Evolutionary conservation across 2,113 vertebrate genomes (phyloP).

Genomic region (Elachura formosa): DNA sequence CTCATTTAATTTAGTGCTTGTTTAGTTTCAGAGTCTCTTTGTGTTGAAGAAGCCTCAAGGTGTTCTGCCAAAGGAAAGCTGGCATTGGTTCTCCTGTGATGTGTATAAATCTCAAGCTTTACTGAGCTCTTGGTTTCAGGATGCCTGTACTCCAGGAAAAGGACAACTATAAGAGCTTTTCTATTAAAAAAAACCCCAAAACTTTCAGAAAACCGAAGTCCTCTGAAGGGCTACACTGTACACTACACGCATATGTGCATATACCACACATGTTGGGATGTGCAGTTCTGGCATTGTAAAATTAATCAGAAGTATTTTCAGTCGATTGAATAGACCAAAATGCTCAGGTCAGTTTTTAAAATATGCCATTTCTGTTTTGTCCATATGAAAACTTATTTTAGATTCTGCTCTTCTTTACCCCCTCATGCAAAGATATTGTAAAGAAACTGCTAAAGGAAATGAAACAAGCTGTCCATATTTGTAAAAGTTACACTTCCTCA

Average conservation of each 20-base stretch:
- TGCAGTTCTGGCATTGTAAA: not conserved
- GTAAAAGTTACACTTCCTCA: conserved; percentile 55
- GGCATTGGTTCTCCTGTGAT: not conserved
- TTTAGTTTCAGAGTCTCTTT: not conserved
- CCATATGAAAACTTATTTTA: not conserved
- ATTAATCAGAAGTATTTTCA: not conserved
- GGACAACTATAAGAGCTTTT: not conserved
- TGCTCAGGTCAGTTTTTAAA: not conserved
- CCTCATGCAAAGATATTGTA: not conserved
- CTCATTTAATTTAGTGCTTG: not conserved
- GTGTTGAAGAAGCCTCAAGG: not conserved
- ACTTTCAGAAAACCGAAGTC: not conserved
- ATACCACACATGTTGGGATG: not conserved
- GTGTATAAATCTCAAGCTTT: not conserved
- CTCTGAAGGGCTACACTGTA: not conserved
- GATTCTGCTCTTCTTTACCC: not conserved
- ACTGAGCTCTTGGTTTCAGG: rapidly evolving
- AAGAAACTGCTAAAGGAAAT: conserved; percentile 32
- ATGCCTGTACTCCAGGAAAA: not conserved
- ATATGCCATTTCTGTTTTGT: not conserved
- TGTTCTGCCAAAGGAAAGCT: not conserved
- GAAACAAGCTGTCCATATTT: conserved; percentile 46
- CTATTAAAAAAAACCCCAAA: not conserved
- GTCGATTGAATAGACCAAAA: not conserved
- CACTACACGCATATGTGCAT: too few species aligned